These are phyloP conservation scores for Pempheris klunzingeri DNA, from an alignment of 2,797 vertebrate species.

Conservation along the genomic window DNA sequence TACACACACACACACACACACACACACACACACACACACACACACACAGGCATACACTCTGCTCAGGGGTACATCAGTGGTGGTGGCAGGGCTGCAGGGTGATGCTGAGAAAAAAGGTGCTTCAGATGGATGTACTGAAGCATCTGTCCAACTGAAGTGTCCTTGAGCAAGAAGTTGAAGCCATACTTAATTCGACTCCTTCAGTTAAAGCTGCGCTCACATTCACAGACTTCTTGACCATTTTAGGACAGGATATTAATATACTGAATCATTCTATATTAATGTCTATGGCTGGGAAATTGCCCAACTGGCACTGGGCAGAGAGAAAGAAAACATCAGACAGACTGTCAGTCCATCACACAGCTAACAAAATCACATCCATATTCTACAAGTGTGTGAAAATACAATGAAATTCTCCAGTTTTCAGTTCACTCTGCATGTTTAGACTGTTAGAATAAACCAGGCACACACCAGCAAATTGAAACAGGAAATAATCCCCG, in stretches of 20 bases:
- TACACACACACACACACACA: conserved; percentile 13
- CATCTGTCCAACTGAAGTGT: conserved; percentile 24
- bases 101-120: neutral
- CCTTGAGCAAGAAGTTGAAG: neutral
- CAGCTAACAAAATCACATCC: neutral
- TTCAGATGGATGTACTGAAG: conserved; percentile 4
- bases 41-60: too few relatives aligned
- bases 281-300: neutral
- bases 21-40: too few relatives aligned
- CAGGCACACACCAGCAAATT: neutral
- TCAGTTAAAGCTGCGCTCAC: neutral
- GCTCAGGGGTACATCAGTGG: neutral
- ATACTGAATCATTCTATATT: conserved; percentile 14
- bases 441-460: conserved; percentile 6
- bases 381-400: neutral
- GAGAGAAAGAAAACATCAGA: conserved; percentile 24
- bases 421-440: neutral
- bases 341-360: neutral
- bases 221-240: neutral
- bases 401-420: neutral
- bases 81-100: conserved; percentile 12
- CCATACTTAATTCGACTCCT: conserved; percentile 3
- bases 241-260: conserved; percentile 2
- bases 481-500: neutral
- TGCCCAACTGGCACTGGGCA: neutral